Evolutionary conservation across 2,888 invertebrate species (phyloP).

Genomic region (Pseudococcus jackbeardsleyi): DNA sequence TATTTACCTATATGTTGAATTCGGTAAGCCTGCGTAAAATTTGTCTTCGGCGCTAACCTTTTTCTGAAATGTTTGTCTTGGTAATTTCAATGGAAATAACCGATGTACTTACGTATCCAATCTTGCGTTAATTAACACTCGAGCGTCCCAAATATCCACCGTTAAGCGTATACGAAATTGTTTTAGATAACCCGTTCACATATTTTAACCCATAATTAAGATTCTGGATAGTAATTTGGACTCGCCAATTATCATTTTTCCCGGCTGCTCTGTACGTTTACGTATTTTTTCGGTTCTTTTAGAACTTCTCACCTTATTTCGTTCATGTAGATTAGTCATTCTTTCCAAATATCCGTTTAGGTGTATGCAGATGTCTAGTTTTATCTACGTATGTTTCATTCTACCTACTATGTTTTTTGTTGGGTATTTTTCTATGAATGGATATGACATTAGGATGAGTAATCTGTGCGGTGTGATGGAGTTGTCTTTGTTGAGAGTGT

Average conservation of each 20-base stretch:
- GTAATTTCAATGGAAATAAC: neutral
- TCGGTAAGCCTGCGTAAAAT: neutral
- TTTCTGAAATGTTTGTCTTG: neutral
- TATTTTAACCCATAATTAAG: constrained; percentile 24
- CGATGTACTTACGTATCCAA: neutral
- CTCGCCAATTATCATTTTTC: constrained; percentile 12
- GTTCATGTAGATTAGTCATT: too few species aligned
- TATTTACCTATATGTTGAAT: too few species aligned
- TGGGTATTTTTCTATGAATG: too few species aligned
- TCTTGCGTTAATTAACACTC: neutral
- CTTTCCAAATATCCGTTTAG: too few species aligned
- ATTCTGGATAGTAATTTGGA: constrained; percentile 12
- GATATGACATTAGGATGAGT: too few species aligned
- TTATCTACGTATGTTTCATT: too few species aligned
- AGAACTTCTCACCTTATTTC: neutral
- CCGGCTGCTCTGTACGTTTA: neutral
- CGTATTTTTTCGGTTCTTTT: neutral
- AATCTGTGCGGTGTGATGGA: too few species aligned
- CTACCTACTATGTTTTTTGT: too few species aligned
- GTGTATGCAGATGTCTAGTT: too few species aligned
- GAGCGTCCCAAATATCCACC: neutral
- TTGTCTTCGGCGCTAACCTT: neutral
- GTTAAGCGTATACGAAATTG: neutral
- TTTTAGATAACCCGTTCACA: neutral
- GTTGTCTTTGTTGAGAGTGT: too few species aligned